A percentile compares a stretch with the other conserved stretches of the same genome.
These are phyloP conservation scores for Dasysyrphus albostriatus DNA, from an alignment of 2,888 invertebrate genomes.

Conservation along the genomic window DNA sequence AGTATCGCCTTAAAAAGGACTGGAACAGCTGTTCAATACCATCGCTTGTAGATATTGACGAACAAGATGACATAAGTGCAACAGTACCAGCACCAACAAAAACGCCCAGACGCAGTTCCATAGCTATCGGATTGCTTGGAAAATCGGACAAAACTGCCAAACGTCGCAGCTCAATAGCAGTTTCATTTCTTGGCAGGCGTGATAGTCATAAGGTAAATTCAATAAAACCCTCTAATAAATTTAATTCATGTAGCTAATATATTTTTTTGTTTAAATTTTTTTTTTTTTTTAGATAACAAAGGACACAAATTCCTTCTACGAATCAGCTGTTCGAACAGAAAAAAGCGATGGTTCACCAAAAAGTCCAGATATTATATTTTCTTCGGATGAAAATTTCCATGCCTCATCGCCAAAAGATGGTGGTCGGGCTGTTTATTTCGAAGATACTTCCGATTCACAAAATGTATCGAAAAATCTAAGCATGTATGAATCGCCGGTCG, in stretches of 20 bases:
- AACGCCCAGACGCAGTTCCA: slow-evolving; percentile 82
- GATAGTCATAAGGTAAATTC: slow-evolving; percentile 81
- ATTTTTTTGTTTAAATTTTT: not conserved
- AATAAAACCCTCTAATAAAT: not conserved
- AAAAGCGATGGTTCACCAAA: slow-evolving; percentile 82
- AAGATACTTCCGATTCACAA: slow-evolving; percentile 79
- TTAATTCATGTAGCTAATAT: not conserved
- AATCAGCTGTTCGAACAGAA: slow-evolving; percentile 82
- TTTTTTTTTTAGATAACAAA: slow-evolving; percentile 73
- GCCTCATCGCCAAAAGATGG: slow-evolving; percentile 82
- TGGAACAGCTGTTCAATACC: slow-evolving; percentile 84
- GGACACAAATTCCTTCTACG: slow-evolving; percentile 79
- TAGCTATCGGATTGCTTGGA: slow-evolving; percentile 82
- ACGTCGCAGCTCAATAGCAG: slow-evolving; percentile 84
- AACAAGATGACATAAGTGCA: slow-evolving; percentile 78
- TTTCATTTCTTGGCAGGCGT: slow-evolving; percentile 82
- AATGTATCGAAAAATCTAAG: slow-evolving; percentile 54
- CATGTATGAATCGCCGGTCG: slow-evolving; percentile 77
- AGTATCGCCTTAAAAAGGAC: slow-evolving; percentile 83
- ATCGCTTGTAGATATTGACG: slow-evolving; percentile 83
- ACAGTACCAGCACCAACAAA: slow-evolving; percentile 80
- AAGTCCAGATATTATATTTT: slow-evolving; percentile 80
- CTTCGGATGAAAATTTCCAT: slow-evolving; percentile 81
- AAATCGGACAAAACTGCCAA: slow-evolving; percentile 81
- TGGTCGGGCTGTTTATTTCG: slow-evolving; percentile 80